Percentiles rank a stretch among this genome's conserved stretches.
These are phyloP conservation scores for Crypturellus tataupa DNA, from an alignment of 2,797 vertebrate genomes.

Conservation along the genomic window DNA sequence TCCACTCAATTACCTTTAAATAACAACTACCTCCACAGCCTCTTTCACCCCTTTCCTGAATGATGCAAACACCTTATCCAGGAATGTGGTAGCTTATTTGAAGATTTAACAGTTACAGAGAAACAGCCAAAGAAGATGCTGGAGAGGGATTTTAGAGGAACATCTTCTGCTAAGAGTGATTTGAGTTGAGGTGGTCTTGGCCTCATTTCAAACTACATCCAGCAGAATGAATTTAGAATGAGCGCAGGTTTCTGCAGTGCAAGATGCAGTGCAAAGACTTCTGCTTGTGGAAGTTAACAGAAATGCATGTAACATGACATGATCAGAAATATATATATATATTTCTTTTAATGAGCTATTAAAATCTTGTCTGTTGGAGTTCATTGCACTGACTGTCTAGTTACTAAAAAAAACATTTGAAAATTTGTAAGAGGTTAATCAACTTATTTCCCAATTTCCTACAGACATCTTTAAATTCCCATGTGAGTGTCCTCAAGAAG, in stretches of 20 bases:
- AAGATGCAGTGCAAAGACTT: neutral
- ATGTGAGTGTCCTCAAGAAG: neutral
- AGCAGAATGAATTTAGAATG: neutral
- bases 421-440: neutral
- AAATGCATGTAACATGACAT: neutral
- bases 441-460: neutral
- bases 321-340: neutral
- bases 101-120: slow-evolving; percentile 28
- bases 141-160: neutral
- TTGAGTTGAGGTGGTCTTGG: neutral
- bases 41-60: slow-evolving; percentile 30
- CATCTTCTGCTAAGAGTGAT: slow-evolving; percentile 10
- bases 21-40: slow-evolving; percentile 36
- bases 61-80: slow-evolving; percentile 1
- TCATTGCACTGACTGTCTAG: neutral
- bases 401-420: neutral
- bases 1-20: slow-evolving; percentile 59
- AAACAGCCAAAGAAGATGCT: slow-evolving; percentile 2
- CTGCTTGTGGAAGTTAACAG: neutral
- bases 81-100: neutral
- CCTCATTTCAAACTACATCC: neutral
- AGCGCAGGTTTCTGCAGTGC: neutral
- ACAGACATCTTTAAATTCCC: neutral
- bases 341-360: neutral
- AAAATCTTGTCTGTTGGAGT: neutral